Evolutionary conservation across 2,888 invertebrate species (phyloP), one percentile per base, ranked within the genome.

Genomic region (Mystacides longicornis): DNA sequence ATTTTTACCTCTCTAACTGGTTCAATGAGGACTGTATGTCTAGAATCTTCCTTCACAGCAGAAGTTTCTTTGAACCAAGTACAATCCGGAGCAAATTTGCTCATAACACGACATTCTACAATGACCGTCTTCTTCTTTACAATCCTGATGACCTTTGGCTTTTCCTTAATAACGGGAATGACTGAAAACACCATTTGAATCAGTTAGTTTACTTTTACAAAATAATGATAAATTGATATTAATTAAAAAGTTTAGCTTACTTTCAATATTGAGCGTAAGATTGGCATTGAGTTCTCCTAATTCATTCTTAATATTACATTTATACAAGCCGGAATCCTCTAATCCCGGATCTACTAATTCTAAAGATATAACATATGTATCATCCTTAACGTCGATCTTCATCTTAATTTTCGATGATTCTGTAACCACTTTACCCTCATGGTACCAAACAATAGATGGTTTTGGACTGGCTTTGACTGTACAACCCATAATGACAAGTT

Each of bases 251-350:
- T 43, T 43, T n/a, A 23, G 78, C 86, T 81, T 79, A 94, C 94
- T 95, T 87, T 96, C 95, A 76, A 98, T 94, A 75, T 98, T 97
- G 65, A 98, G 83, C 64, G 96, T 95, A 63, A 97, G 81, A 76
- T 97, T 97, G 59, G 96, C 96, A 71, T 96, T 96, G 63, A 95
- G 83, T 81, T 98, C 97, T 65, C 98, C 99, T 69, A 92, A 85
- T 67, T 86, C 83, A 75, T 97, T 98, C 73, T 94, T 95, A 67
- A 96, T 93, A 68, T 94, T 95, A 73, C 98, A 97, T 74, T 97
- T 96, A 79, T 98, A 99, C 61, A 96, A 81, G 63, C 98, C 99
- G 65, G 96, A 96, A 77, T 99, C 98, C 67, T 92, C 91, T 62
- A 93, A 83, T 67, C 91, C 91, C 62, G 96, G 95, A 75, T 95